phyloP scores from a whole-genome alignment of 2,888 invertebrate species.

The Oconnorella tubifera region DNA sequence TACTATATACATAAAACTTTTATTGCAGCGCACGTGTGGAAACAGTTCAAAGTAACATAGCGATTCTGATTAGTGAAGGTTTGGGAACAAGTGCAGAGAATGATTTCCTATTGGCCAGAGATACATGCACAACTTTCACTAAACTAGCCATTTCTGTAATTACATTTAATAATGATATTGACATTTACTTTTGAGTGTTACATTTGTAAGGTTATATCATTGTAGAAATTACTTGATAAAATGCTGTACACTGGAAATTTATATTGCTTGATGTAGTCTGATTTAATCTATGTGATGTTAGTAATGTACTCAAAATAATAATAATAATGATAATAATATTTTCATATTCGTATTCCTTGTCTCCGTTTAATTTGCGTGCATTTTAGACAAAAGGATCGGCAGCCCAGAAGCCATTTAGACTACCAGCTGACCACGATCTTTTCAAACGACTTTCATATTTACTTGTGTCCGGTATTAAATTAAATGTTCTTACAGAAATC shows the following conservation, averaged over 20 bases:
- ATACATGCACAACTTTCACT: conserved; percentile 63
- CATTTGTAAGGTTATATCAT: too few relatives aligned
- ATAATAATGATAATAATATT: too few relatives aligned
- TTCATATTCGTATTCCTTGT: too few relatives aligned
- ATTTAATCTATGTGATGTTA: too few relatives aligned
- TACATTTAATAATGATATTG: neutral
- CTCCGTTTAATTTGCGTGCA: too few relatives aligned
- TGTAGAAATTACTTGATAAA: too few relatives aligned
- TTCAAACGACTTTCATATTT: conserved; percentile 60
- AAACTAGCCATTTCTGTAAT: conserved; percentile 49
- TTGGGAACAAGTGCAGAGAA: conserved; percentile 61
- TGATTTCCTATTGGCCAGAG: conserved; percentile 61
- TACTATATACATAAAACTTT: too few relatives aligned
- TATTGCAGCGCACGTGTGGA: conserved; percentile 55
- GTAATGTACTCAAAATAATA: too few relatives aligned
- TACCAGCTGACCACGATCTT: conserved; percentile 61
- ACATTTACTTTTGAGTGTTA: too few relatives aligned
- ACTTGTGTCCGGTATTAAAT: conserved; percentile 55
- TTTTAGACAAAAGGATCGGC: too few relatives aligned
- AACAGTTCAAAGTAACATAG: conserved; percentile 64
- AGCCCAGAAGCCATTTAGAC: conserved; percentile 53
- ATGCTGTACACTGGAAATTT: neutral
- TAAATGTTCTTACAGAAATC: too few relatives aligned
- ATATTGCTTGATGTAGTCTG: too few relatives aligned
- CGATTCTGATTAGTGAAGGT: conserved; percentile 71